A percentile compares a stretch with the other conserved stretches of the same genome.
Evolutionary conservation across 2,888 invertebrate species (phyloP).

Genomic region (Temnothorax ravouxi): DNA sequence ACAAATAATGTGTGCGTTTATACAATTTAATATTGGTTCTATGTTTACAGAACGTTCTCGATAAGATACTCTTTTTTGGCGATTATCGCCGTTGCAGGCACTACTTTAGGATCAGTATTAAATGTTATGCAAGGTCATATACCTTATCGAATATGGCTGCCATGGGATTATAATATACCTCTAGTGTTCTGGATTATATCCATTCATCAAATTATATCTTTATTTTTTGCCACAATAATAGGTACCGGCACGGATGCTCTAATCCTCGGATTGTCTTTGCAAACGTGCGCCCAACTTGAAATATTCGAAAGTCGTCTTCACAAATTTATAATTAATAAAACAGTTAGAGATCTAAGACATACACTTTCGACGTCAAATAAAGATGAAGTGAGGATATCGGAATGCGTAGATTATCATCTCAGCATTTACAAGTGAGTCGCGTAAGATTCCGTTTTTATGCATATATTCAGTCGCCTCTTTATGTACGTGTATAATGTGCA

Average conservation of each 20-base stretch:
- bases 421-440: constrained; percentile 26
- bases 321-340: constrained; percentile 2
- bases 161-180: neutral
- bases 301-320: constrained; percentile 70
- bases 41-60: neutral
- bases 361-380: neutral
- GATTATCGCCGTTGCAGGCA: no score
- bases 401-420: constrained; percentile 2
- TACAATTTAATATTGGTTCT: neutral
- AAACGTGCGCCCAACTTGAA: constrained; percentile 76
- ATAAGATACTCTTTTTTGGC: constrained; percentile 13
- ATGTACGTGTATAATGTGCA: no score
- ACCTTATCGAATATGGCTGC: constrained; percentile 38
- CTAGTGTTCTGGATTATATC: neutral
- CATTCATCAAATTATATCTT: neutral
- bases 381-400: neutral
- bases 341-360: neutral
- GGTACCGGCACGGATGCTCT: constrained; percentile 68
- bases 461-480: no score
- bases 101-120: neutral
- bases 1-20: neutral
- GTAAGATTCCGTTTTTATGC: neutral
- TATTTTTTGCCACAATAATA: no score
- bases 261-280: constrained; percentile 67
- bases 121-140: neutral